Evolutionary conservation across 2,888 invertebrate genomes (phyloP), one percentile per base, ranked within the genome.

Genomic region (Neoitamus cyanurus): DNA sequence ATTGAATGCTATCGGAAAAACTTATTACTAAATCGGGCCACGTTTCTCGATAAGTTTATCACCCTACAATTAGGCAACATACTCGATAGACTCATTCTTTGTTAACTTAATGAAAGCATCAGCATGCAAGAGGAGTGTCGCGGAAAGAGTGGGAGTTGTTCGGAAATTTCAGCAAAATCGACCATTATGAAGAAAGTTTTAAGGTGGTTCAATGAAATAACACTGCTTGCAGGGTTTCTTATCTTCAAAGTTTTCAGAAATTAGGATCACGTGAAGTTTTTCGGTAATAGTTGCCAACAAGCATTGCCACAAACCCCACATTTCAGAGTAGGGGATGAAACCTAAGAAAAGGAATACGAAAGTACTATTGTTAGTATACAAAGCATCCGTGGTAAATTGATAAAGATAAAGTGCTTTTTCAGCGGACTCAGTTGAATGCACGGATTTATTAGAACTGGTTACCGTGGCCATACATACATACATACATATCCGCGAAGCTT

Each of bases 101-200:
- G 75, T 25, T 42, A 42, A 37, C 75, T 42, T 75, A 75, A 75
- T 75, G 20, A 75, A 75, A 75, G 75, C 75, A 75, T 75, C 75
- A 75, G 28, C 75, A 75, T 75, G 75, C 75, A 75, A 28, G 28
- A 37, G 37, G 37, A 42, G 42, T 42, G 28, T 36, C 37, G 25
- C 11, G 25, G 30, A 34, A 42, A 37, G 20, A 42, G 42, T 42
- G 25, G 36, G 25, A 34, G 73, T 42, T 37, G 42, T 46, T 42
- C 28, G 75, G 13, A 20, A 75, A 75, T 75, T 75, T 42, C 42
- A 11, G 0, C 20, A 42, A 75, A 75, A 75, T 75, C 75, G 42
- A 25, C 75, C 11, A 42, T 75, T 42, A 75, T 42, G 42, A 42
- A 42, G 75, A 75, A 75, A 46, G 42, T 75, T 75, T 42, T 75